Conservation (phyloP, 2,113 vertebrate genomes). For the Thalassoma bifasciatum region DNA sequence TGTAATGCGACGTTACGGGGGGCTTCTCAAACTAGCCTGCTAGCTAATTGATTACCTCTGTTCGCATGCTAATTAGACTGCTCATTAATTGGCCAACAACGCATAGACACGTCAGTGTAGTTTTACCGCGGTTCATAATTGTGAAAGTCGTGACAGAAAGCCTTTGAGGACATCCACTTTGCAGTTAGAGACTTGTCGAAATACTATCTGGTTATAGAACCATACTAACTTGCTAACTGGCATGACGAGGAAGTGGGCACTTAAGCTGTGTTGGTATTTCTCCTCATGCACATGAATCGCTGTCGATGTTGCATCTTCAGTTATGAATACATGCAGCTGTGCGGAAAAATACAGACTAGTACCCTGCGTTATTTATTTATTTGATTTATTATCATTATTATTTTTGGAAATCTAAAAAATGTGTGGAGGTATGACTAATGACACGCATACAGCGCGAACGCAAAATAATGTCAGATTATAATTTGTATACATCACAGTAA, state of each 20-base stretch:
- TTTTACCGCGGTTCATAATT: conserved; percentile 29
- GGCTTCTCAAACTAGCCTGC: conserved; percentile 70
- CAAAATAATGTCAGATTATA: conserved; percentile 13
- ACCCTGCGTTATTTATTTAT: no score
- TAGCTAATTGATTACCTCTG: conserved; percentile 82
- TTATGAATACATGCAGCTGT: conserved; percentile 11
- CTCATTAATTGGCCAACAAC: conserved; percentile 78
- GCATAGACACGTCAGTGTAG: conserved; percentile 14
- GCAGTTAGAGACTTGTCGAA: conserved; percentile 41
- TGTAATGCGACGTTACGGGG: conserved; percentile 75
- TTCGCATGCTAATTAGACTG: conserved; percentile 81
- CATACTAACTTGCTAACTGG: conserved; percentile 81
- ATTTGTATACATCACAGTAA: conserved; percentile 20
- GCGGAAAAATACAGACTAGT: not conserved
- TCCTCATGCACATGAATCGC: conserved; percentile 35
- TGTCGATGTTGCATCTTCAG: conserved; percentile 20
- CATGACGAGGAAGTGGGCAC: conserved; percentile 75
- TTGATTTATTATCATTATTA: not conserved
- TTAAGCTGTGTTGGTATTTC: conserved; percentile 67
- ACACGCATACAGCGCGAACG: conserved; percentile 16
- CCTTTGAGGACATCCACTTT: not conserved
- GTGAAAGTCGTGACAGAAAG: not conserved
- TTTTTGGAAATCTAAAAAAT: not conserved
- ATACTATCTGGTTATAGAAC: conserved; percentile 56
- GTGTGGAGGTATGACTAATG: not conserved